Evolutionary conservation across 2,113 vertebrate genomes (phyloP).

Genomic region (Lipotes vexillifer): DNA sequence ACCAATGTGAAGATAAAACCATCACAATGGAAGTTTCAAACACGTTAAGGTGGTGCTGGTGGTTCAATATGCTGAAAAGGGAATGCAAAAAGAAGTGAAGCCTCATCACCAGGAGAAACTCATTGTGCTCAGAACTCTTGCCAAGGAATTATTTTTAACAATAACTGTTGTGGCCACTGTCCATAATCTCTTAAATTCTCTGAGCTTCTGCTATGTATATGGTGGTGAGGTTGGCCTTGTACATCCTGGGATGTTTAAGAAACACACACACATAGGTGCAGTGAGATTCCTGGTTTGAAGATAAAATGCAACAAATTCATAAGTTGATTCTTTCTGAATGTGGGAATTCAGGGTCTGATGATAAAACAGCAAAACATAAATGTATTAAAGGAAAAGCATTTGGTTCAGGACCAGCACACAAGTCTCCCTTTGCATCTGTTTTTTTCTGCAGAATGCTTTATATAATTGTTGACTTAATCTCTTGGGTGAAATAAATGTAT

Average conservation of each 20-base stretch:
- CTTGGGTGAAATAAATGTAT: constrained; percentile 63
- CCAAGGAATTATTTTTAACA: not conserved
- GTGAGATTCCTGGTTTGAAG: not conserved
- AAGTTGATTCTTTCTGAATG: not conserved
- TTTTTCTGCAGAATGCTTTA: constrained; percentile 41
- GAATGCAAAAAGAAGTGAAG: not conserved
- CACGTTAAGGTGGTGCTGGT: not conserved
- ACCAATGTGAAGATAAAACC: not conserved
- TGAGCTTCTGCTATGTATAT: not conserved
- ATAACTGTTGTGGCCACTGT: no score
- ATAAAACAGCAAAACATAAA: not conserved
- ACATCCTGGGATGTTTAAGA: not conserved
- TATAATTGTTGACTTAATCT: constrained; percentile 60
- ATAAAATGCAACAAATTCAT: not conserved
- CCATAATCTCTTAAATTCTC: no score
- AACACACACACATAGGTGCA: not conserved
- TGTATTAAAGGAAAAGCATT: not conserved
- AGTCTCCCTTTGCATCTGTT: not conserved
- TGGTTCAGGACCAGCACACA: not conserved
- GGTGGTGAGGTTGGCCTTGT: not conserved
- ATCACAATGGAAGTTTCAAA: not conserved
- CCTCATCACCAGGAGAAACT: not conserved
- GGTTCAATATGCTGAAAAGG: not conserved
- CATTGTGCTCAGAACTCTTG: not conserved
- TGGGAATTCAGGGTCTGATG: not conserved